A percentile compares a stretch with the other conserved stretches of the same genome.
Conservation (phyloP, 1,140 invertebrate genomes). For the Nasonia vitripennis region DNA sequence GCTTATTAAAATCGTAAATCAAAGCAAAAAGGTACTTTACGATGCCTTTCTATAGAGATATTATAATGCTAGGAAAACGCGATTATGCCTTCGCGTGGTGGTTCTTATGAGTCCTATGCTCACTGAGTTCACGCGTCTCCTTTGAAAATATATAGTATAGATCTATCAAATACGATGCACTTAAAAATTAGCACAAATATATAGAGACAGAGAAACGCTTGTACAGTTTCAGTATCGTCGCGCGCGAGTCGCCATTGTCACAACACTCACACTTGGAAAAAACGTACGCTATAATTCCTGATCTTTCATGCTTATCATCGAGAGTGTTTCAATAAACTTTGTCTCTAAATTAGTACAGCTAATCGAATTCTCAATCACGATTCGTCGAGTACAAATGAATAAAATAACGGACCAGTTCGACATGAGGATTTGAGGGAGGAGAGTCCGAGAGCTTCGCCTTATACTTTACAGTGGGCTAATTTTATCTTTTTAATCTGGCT, state of each 20-base stretch:
- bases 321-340: not conserved
- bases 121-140: not conserved
- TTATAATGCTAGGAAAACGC: not conserved
- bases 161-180: not conserved
- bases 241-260: not conserved
- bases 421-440: too few species aligned
- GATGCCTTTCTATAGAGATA: not conserved
- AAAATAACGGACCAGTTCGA: not conserved
- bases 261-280: not conserved
- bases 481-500: too few species aligned
- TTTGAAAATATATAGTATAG: not conserved
- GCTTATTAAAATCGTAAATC: constrained; percentile 5
- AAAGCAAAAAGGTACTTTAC: constrained; percentile 10
- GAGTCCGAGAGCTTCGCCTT: too few species aligned
- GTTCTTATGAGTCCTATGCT: not conserved
- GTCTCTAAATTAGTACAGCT: not conserved
- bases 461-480: too few species aligned
- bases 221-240: not conserved
- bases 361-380: not conserved
- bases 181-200: not conserved
- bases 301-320: not conserved
- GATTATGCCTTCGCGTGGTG: not conserved
- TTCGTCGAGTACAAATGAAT: not conserved
- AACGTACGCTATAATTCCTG: not conserved
- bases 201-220: not conserved